Evolutionary conservation across 2,113 vertebrate species (phyloP).

Genomic region (Eolophus roseicapilla): DNA sequence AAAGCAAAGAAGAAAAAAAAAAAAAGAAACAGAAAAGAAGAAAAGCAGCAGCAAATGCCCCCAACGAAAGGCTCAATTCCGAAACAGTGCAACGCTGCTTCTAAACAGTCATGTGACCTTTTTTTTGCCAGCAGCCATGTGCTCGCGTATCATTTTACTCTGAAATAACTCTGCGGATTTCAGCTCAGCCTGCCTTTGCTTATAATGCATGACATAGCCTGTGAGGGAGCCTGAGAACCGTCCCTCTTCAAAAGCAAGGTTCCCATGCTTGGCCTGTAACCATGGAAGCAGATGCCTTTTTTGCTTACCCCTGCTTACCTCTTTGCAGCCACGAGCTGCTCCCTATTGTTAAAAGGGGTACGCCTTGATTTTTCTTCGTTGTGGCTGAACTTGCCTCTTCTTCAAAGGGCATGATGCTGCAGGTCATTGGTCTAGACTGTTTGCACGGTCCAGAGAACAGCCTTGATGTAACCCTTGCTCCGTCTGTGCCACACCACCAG

Average conservation of each 20-base stretch:
- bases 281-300: slow-evolving; percentile 98
- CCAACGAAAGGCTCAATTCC: slow-evolving; percentile 45
- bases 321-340: slow-evolving; percentile 93
- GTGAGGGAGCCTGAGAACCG: slow-evolving; percentile 94
- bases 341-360: slow-evolving; percentile 89
- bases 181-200: slow-evolving; percentile 85
- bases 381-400: slow-evolving; percentile 93
- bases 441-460: slow-evolving; percentile 95
- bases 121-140: slow-evolving; percentile 81
- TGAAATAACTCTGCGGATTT: slow-evolving; percentile 87
- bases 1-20: neutral
- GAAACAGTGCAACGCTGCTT: slow-evolving; percentile 77
- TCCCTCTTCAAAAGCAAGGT: slow-evolving; percentile 92
- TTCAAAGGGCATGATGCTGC: slow-evolving; percentile 94
- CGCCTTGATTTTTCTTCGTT: slow-evolving; percentile 91
- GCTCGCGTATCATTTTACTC: slow-evolving; percentile 88
- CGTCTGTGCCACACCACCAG: slow-evolving; percentile 87
- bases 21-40: neutral
- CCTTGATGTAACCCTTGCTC: slow-evolving; percentile 98
- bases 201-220: slow-evolving; percentile 92
- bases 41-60: neutral
- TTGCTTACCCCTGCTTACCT: slow-evolving; percentile 95
- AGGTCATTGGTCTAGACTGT: slow-evolving; percentile 98
- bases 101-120: slow-evolving; percentile 89
- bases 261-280: slow-evolving; percentile 97